A percentile compares a stretch with the other conserved stretches of the same genome.
phyloP scores from a whole-genome alignment of 2,888 invertebrate species.

The Tetragnatha montana region DNA sequence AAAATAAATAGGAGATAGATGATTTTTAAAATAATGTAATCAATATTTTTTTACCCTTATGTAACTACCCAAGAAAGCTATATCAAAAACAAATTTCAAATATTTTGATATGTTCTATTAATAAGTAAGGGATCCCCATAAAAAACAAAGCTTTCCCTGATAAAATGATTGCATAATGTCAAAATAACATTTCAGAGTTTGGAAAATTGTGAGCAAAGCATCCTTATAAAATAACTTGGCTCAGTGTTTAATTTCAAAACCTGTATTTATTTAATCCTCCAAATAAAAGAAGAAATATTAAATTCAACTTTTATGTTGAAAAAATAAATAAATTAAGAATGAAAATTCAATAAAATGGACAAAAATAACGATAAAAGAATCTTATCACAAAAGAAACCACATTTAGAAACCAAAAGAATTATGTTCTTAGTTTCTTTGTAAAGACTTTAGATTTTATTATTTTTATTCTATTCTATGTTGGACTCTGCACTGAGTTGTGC shows the following conservation, averaged over 20 bases:
- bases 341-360: constrained; percentile 33
- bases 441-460: constrained; percentile 28
- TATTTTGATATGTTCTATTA: too few species aligned
- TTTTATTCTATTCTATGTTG: constrained; percentile 38
- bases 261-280: constrained; percentile 32
- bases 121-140: too few species aligned
- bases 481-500: constrained; percentile 11
- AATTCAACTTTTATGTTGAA: constrained; percentile 21
- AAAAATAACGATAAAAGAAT: constrained; percentile 7
- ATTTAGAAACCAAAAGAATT: constrained; percentile 31
- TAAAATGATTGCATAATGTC: too few species aligned
- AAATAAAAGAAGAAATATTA: constrained; percentile 19
- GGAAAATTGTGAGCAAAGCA: neutral
- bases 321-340: constrained; percentile 45
- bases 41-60: too few species aligned
- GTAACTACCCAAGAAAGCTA: too few species aligned
- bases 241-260: constrained; percentile 8
- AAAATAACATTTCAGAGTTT: too few species aligned
- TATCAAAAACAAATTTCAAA: too few species aligned
- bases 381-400: constrained; percentile 41
- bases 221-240: neutral
- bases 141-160: too few species aligned
- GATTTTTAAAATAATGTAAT: too few species aligned
- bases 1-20: too few species aligned
- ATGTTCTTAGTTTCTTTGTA: constrained; percentile 49